These are phyloP conservation scores for Vipera latastei DNA, from an alignment of 2,797 vertebrate genomes.

Conservation along the genomic window DNA sequence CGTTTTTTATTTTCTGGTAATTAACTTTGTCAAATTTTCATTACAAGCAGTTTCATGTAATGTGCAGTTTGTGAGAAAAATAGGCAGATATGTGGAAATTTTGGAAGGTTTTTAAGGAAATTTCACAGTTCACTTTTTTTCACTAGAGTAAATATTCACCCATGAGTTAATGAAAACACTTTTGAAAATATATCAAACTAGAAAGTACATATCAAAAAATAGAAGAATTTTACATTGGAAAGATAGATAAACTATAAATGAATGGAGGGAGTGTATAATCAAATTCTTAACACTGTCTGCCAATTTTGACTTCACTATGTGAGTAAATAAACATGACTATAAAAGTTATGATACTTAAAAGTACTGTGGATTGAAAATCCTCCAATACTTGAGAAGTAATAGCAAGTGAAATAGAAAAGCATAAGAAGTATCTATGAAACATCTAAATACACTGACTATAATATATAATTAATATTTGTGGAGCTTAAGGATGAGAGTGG, in stretches of 20 bases:
- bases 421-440: constrained; percentile 16
- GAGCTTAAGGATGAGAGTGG: background rate
- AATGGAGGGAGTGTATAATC: background rate
- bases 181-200: background rate
- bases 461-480: background rate
- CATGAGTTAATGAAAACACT: background rate
- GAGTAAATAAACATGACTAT: background rate
- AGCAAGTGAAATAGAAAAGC: background rate
- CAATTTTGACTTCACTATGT: constrained; percentile 9
- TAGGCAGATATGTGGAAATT: background rate
- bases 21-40: background rate
- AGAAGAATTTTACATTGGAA: background rate
- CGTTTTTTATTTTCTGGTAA: background rate
- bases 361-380: background rate
- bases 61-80: constrained; percentile 18
- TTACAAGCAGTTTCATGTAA: background rate
- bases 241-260: background rate
- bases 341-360: constrained; percentile 5
- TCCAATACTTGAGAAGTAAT: background rate
- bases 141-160: background rate
- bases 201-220: background rate
- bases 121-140: background rate
- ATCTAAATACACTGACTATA: background rate
- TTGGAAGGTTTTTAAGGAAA: constrained; percentile 17
- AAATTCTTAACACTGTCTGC: background rate